Evolutionary conservation across 1,140 invertebrate species (phyloP).

Genomic region (Nymphalis io): DNA sequence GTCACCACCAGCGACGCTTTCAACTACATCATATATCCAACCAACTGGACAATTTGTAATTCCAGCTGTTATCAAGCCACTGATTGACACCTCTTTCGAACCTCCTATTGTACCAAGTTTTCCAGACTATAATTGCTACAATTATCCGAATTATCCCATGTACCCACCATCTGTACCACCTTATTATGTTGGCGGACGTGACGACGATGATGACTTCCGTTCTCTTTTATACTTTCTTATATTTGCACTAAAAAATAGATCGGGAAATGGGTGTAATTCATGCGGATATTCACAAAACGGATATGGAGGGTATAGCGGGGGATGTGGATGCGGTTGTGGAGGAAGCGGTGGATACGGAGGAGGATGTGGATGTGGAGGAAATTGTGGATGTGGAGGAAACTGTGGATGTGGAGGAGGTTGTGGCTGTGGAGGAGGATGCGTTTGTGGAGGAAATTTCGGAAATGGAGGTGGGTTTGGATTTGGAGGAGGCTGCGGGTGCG

Average conservation of each 20-base stretch:
- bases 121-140: slow-evolving; percentile 27
- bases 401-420: slow-evolving; percentile 16
- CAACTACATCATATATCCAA: slow-evolving; percentile 42
- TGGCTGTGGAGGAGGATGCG: slow-evolving; percentile 24
- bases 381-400: slow-evolving; percentile 30
- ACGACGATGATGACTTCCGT: slow-evolving; percentile 48
- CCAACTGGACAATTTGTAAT: slow-evolving; percentile 50
- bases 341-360: slow-evolving; percentile 28
- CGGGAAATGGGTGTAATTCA: slow-evolving; percentile 12
- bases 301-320: slow-evolving; percentile 12
- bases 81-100: slow-evolving; percentile 33
- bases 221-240: slow-evolving; percentile 55
- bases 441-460: slow-evolving; percentile 28
- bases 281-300: slow-evolving; percentile 17
- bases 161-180: slow-evolving; percentile 38
- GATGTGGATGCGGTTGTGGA: slow-evolving; percentile 25
- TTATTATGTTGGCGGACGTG: slow-evolving; percentile 23
- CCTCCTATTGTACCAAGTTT: slow-evolving; percentile 23
- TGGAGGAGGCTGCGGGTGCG: slow-evolving; percentile 22
- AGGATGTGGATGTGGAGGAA: slow-evolving; percentile 14
- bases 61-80: slow-evolving; percentile 49
- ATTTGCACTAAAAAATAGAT: slow-evolving; percentile 47
- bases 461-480: slow-evolving; percentile 15
- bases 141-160: slow-evolving; percentile 22
- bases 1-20: slow-evolving; percentile 31